Percentiles rank a stretch among this genome's conserved stretches.
Conservation (phyloP, 2,113 vertebrate species). For the Suricata suricatta region DNA sequence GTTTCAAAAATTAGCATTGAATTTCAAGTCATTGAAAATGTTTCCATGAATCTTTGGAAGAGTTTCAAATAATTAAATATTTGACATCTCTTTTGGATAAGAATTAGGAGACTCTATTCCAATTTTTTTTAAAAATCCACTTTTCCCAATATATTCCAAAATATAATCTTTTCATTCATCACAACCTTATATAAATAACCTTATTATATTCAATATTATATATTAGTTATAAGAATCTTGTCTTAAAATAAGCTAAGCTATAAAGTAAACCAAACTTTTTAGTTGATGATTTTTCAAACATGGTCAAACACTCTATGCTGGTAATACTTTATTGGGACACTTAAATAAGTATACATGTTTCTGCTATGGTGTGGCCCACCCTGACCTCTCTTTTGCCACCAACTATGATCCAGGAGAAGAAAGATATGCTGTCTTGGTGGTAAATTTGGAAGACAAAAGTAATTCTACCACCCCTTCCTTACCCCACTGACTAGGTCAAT, state of each 20-base stretch:
- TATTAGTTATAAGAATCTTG: background rate
- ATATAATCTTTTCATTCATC: background rate
- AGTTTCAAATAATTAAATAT: constrained; percentile 66
- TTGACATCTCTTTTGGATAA: constrained; percentile 36
- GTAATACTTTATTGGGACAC: background rate
- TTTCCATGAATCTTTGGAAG: constrained; percentile 61
- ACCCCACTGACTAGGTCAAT: background rate
- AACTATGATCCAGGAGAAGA: background rate
- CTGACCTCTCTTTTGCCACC: background rate
- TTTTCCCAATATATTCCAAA: background rate
- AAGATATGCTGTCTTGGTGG: background rate
- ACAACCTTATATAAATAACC: background rate
- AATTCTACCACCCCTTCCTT: fast-evolving
- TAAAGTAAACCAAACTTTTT: background rate
- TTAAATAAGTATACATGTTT: background rate
- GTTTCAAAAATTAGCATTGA: constrained; percentile 76
- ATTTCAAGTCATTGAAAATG: constrained; percentile 62
- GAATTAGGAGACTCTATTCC: background rate
- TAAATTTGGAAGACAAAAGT: background rate
- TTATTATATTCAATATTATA: background rate
- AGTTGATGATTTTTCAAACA: background rate
- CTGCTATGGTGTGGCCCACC: background rate
- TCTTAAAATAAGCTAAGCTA: background rate
- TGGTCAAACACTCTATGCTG: background rate
- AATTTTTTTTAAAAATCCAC: background rate